Evolutionary conservation across 2,888 invertebrate genomes (phyloP), one percentile per base, ranked within the genome.

Genomic region (Diplolepis rosae): DNA sequence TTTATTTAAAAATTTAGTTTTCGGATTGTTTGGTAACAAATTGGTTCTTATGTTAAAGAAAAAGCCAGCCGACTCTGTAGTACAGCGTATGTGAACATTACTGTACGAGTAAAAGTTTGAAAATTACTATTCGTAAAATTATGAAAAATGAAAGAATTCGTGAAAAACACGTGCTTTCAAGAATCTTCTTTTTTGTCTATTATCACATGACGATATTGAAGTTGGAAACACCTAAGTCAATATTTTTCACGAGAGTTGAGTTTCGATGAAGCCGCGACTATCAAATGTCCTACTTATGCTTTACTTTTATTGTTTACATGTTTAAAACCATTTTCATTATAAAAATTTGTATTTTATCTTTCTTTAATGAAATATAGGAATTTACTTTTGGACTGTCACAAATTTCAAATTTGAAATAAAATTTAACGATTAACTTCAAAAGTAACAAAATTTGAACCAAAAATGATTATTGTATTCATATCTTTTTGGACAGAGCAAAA

Each of bases 31-130:
- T 48, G 18, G 9, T 7, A 48, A 48, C 18, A 22, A 22, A 7
- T 61, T 61, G 61, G 39, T n/a, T 39, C n/a, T 15, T 35, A 51
- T 35, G 22, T 27, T 24, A 27, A 39, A 22, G 24, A 22, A 35
- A 67, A 70, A 11, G 22, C 18, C 48, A 48, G 45, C 61, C 56
- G 68, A 70, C 69, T 74, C 66, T 67, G 65, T 70, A 74, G 70
- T 73, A n/a, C n/a, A n/a, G n/a, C n/a, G n/a, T n/a, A n/a, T n/a
- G n/a, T n/a, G n/a, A n/a, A n/a, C n/a, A n/a, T n/a, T n/a, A n/a
- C n/a, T n/a, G n/a, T n/a, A 76, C 74, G 68, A 70, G 70, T 72
- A 73, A 77, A 73, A 72, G 71, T 50, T 69, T 27, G 65, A 74
- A 42, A 74, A 50, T 52, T 48, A 39, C 70, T 39, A 65, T 54